phyloP scores from a whole-genome alignment of 1,140 invertebrate species.

The Orchestia grillus region DNA sequence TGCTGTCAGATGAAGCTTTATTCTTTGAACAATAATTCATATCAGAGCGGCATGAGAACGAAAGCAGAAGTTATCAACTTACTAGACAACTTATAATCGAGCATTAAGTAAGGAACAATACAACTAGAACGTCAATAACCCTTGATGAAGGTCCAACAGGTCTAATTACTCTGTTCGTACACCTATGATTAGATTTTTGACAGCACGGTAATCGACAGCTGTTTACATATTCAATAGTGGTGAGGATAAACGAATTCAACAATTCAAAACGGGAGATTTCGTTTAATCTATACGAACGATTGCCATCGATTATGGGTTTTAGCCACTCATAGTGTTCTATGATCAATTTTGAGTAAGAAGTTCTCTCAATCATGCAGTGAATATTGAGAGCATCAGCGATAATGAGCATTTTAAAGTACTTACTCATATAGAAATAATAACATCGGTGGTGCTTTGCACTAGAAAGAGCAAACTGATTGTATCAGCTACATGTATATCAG shows the following conservation, averaged over 20 bases:
- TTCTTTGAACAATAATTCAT: not conserved
- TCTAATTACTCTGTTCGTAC: not conserved
- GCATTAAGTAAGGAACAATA: not conserved
- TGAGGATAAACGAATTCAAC: not conserved
- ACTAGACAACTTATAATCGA: not conserved
- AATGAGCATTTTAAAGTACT: not conserved
- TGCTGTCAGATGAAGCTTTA: too few relatives aligned
- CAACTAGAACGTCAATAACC: not conserved
- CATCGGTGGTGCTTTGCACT: too few relatives aligned
- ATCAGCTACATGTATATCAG: not conserved
- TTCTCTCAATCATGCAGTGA: too few relatives aligned
- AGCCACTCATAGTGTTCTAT: too few relatives aligned
- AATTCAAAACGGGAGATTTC: not conserved
- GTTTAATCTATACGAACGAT: not conserved
- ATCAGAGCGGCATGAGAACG: not conserved
- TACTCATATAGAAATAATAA: not conserved
- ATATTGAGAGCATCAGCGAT: too few relatives aligned
- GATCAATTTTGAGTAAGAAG: too few relatives aligned
- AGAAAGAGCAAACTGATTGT: not conserved
- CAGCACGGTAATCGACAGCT: not conserved
- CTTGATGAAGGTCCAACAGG: not conserved
- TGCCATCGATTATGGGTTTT: too few relatives aligned
- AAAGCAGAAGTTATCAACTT: not conserved
- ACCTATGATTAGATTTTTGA: not conserved
- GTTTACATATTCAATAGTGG: not conserved